Percentiles rank a stretch among this genome's conserved stretches.
Conservation (phyloP, 2,888 invertebrate species). For the Tachina fera region DNA sequence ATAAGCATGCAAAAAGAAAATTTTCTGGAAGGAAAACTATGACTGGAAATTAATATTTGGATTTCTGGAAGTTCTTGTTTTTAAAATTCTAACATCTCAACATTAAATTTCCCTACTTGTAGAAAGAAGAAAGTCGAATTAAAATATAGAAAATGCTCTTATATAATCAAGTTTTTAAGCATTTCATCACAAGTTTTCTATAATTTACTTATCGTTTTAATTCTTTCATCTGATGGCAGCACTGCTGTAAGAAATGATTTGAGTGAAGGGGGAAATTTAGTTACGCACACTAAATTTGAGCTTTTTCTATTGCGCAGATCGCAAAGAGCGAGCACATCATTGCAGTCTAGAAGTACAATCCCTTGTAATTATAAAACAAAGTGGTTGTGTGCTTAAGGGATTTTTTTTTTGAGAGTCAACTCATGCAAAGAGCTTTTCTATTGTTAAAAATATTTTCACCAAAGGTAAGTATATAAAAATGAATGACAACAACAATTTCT, state of each 20-base stretch:
- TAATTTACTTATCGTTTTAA: neutral
- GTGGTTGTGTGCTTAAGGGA: constrained; percentile 60
- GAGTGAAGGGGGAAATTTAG: constrained; percentile 62
- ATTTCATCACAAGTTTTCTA: neutral
- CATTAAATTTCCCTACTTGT: too few relatives aligned
- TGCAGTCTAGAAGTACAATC: constrained; percentile 2
- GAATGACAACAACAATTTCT: constrained; percentile 48
- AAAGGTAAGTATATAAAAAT: constrained; percentile 27
- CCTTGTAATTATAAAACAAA: neutral
- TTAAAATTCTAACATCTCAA: too few relatives aligned
- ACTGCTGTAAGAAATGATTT: neutral
- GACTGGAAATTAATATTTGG: too few relatives aligned
- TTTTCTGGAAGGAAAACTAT: too few relatives aligned
- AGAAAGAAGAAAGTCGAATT: too few relatives aligned
- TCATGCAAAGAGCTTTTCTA: constrained; percentile 25
- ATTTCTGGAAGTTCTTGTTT: too few relatives aligned
- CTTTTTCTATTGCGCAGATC: constrained; percentile 11
- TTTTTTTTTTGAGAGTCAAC: constrained; percentile 45
- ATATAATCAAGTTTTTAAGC: too few relatives aligned
- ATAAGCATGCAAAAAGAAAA: too few relatives aligned
- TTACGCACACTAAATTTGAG: neutral
- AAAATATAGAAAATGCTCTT: too few relatives aligned
- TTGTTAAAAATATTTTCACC: constrained; percentile 41
- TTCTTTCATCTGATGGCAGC: neutral
- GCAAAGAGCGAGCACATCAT: neutral